phyloP scores from a whole-genome alignment of 2,113 vertebrate species.

The Dromas ardeola region DNA sequence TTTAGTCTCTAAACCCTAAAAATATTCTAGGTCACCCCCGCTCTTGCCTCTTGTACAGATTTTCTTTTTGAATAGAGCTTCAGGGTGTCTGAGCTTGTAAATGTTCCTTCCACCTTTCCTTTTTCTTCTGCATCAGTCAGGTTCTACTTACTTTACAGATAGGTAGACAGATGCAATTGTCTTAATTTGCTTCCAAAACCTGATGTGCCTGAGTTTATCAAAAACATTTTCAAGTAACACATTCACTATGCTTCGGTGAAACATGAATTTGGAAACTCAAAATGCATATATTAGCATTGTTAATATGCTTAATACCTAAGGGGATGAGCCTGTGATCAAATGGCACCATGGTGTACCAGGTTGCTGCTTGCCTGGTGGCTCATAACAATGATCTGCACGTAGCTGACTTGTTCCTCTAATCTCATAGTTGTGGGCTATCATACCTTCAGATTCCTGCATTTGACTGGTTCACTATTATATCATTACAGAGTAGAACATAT shows the following conservation, averaged over 20 bases:
- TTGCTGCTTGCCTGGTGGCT: neutral
- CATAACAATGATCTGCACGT: fast-evolving
- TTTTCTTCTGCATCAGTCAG: neutral
- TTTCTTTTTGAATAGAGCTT: neutral
- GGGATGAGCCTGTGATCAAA: neutral
- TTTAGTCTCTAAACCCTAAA: neutral
- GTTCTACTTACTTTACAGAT: neutral
- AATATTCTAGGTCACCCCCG: neutral
- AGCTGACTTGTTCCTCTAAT: neutral
- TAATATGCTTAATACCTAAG: neutral
- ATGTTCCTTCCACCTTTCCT: neutral
- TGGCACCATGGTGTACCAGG: too few relatives aligned
- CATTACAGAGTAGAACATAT: neutral
- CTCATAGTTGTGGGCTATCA: neutral
- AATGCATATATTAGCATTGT: neutral
- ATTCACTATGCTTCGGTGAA: neutral
- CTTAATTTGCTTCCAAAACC: neutral
- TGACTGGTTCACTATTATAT: neutral
- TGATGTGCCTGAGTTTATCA: neutral
- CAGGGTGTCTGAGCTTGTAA: neutral
- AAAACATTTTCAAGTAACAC: neutral
- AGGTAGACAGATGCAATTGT: neutral
- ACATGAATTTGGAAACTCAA: neutral
- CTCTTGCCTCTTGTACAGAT: neutral
- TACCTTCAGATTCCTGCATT: fast-evolving